Conservation (phyloP, 1,140 invertebrate species). For the Cataglyphis hispanica region DNA sequence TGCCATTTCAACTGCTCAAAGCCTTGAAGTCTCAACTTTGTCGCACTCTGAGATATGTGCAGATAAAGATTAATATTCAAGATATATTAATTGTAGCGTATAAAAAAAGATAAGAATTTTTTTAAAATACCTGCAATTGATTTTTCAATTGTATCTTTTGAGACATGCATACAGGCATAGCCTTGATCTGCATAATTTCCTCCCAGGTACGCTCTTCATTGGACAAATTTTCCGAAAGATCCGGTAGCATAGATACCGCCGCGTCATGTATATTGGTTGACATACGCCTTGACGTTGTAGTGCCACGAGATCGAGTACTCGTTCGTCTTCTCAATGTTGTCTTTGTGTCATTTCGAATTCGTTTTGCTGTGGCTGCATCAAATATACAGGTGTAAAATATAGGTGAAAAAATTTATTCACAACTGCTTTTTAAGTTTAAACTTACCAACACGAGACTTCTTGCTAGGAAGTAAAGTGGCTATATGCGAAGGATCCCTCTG, state of each 20-base stretch:
- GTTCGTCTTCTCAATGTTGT: constrained; percentile 88
- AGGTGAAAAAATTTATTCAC: background rate
- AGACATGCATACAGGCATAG: constrained; percentile 93
- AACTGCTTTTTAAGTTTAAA: background rate
- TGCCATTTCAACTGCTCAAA: constrained; percentile 93
- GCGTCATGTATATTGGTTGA: constrained; percentile 90
- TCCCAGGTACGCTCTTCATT: constrained; percentile 95
- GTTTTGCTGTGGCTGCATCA: constrained; percentile 85
- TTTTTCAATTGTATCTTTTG: constrained; percentile 93
- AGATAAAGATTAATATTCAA: constrained; percentile 15
- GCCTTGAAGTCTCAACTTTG: constrained; percentile 92
- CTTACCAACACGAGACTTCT: constrained; percentile 91
- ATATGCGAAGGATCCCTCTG: constrained; percentile 91
- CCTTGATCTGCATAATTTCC: constrained; percentile 94
- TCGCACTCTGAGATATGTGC: constrained; percentile 89
- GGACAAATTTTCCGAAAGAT: constrained; percentile 92
- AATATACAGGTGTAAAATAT: background rate
- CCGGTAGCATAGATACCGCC: constrained; percentile 91
- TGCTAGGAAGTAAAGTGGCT: constrained; percentile 92
- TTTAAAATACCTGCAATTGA: constrained; percentile 89
- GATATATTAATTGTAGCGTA: background rate
- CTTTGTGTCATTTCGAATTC: constrained; percentile 84
- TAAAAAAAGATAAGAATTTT: background rate
- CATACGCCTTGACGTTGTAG: constrained; percentile 88
- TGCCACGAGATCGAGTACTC: constrained; percentile 89